Percentiles rank a stretch among this genome's conserved stretches.
These are phyloP conservation scores for Petrocephalus sullivani DNA, from an alignment of 2,797 vertebrate genomes.

Conservation along the genomic window DNA sequence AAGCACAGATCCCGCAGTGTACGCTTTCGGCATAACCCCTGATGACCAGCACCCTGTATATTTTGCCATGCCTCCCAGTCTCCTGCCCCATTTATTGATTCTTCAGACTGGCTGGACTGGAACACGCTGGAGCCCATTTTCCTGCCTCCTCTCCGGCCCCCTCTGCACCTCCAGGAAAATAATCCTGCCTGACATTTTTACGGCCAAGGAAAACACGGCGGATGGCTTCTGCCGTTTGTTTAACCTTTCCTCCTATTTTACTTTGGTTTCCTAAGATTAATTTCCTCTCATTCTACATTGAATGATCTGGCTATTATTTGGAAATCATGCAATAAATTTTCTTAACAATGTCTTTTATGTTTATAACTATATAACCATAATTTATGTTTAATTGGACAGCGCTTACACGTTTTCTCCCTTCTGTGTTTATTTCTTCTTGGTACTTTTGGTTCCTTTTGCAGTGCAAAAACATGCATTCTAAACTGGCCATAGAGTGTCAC, in stretches of 20 bases:
- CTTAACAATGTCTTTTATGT: neutral
- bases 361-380: neutral
- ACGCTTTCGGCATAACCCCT: neutral
- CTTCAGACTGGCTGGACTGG: neutral
- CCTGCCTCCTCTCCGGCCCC: neutral
- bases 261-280: neutral
- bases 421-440: neutral
- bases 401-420: neutral
- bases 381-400: neutral
- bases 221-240: neutral
- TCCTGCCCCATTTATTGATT: neutral
- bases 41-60: neutral
- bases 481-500: neutral
- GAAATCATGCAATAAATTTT: neutral
- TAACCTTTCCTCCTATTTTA: neutral
- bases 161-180: neutral
- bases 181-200: neutral
- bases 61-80: neutral
- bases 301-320: neutral
- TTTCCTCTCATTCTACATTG: neutral
- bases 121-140: neutral
- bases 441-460: neutral
- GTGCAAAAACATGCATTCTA: neutral
- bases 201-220: neutral
- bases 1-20: neutral